Conservation (phyloP, 1,140 invertebrate genomes). For the Trichonephila clavipes region DNA sequence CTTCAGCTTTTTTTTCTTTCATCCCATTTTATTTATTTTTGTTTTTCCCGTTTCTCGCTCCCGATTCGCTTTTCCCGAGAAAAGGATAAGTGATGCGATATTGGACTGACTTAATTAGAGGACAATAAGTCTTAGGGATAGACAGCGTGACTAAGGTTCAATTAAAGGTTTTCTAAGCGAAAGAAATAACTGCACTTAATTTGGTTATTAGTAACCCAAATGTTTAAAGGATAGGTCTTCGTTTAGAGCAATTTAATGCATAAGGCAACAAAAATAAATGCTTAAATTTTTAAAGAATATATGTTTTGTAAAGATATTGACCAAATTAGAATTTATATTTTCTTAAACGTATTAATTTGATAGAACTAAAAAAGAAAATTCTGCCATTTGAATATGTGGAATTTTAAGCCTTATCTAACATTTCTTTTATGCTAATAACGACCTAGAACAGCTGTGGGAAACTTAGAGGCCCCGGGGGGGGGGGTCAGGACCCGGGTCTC, state of each 20-base stretch:
- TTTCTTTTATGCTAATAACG: no score
- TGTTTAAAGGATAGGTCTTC: not conserved
- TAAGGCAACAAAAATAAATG: not conserved
- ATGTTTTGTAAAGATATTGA: not conserved
- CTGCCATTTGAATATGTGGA: no score
- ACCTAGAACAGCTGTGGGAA: no score
- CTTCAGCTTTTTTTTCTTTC: not conserved
- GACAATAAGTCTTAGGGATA: constrained; percentile 59
- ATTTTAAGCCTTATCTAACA: no score
- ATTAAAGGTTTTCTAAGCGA: constrained; percentile 38
- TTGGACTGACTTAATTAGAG: constrained; percentile 69
- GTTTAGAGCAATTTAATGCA: not conserved
- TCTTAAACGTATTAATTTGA: not conserved
- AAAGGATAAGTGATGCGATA: constrained; percentile 65
- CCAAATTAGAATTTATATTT: not conserved
- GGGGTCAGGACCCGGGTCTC: no score
- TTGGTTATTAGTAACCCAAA: constrained; percentile 50
- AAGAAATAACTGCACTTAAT: constrained; percentile 45
- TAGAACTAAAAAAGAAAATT: no score
- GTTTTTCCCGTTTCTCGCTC: constrained; percentile 1
- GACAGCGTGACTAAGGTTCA: not conserved
- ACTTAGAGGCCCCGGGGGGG: no score
- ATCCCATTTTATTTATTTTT: constrained; percentile 32
- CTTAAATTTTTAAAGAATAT: not conserved
- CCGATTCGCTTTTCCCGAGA: not conserved